phyloP scores from a whole-genome alignment of 1,140 invertebrate species.

The Zaprionus vittiger region DNA sequence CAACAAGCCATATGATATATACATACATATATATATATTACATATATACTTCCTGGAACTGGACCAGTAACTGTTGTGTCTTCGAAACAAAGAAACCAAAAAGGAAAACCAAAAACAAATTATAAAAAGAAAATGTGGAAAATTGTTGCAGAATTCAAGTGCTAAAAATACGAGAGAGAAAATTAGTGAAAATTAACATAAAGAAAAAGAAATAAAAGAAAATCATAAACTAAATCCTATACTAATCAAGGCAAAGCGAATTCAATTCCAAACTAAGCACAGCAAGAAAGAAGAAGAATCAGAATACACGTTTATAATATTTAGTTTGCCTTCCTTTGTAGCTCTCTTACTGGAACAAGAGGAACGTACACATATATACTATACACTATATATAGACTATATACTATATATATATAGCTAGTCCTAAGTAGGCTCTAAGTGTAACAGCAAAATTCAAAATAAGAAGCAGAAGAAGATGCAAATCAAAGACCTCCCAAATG shows the following conservation, averaged over 20 bases:
- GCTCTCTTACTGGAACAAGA: constrained; percentile 28
- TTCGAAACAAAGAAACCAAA: constrained; percentile 63
- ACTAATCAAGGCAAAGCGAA: constrained; percentile 52
- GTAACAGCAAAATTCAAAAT: constrained; percentile 62
- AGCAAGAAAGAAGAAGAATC: constrained; percentile 10
- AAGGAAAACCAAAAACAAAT: constrained; percentile 53
- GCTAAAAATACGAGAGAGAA: constrained; percentile 64
- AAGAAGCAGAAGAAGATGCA: constrained; percentile 37
- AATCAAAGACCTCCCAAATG: constrained; percentile 78
- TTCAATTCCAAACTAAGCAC: constrained; percentile 65
- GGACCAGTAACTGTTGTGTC: constrained; percentile 85
- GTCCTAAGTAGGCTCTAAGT: constrained; percentile 42
- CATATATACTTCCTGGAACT: constrained; percentile 81
- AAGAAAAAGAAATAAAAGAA: constrained; percentile 12
- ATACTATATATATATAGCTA: constrained; percentile 27
- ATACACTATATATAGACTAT: constrained; percentile 7
- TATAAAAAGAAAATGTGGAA: constrained; percentile 51
- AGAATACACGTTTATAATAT: constrained; percentile 10
- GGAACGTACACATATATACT: constrained; percentile 11
- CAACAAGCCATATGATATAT: constrained; percentile 23
- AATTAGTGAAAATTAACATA: constrained; percentile 71
- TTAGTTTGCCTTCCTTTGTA: constrained; percentile 30
- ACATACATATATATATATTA: constrained; percentile 25
- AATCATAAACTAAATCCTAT: constrained; percentile 21
- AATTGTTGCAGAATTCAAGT: constrained; percentile 52